A percentile compares a stretch with the other conserved stretches of the same genome.
These are phyloP conservation scores for Hydrotaea diabolus DNA, from an alignment of 2,888 invertebrate genomes.

Conservation along the genomic window DNA sequence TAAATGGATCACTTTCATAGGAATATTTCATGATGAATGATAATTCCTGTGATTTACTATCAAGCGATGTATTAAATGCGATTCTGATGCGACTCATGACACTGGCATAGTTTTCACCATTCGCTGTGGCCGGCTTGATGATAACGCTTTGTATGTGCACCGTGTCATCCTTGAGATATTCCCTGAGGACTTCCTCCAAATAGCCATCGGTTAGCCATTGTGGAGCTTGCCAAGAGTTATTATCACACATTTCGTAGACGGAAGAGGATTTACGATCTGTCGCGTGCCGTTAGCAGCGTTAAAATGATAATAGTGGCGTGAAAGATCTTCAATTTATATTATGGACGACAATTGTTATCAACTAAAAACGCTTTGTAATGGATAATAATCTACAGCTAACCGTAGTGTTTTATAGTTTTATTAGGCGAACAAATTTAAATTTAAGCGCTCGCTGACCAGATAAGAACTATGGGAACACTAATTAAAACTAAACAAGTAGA, in stretches of 20 bases:
- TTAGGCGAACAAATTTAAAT: no score
- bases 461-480: no score
- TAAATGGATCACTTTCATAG: constrained; percentile 72
- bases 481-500: no score
- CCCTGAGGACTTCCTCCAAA: constrained; percentile 71
- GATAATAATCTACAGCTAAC: no score
- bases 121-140: constrained; percentile 72
- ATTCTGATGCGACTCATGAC: constrained; percentile 73
- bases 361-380: no score
- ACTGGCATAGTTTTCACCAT: constrained; percentile 76
- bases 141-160: constrained; percentile 69
- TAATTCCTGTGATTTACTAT: constrained; percentile 59
- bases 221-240: constrained; percentile 44
- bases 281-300: neutral
- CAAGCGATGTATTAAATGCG: constrained; percentile 52
- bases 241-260: constrained; percentile 46
- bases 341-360: no score
- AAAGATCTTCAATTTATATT: no score
- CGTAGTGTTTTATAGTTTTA: no score
- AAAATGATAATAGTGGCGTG: no score
- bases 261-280: neutral
- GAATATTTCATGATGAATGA: constrained; percentile 74
- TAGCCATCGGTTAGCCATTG: constrained; percentile 74
- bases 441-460: no score
- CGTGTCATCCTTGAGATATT: constrained; percentile 70